Percentiles rank a stretch among this genome's conserved stretches.
Evolutionary conservation across 2,797 vertebrate species (phyloP).

Genomic region (Centroberyx gerrardi): DNA sequence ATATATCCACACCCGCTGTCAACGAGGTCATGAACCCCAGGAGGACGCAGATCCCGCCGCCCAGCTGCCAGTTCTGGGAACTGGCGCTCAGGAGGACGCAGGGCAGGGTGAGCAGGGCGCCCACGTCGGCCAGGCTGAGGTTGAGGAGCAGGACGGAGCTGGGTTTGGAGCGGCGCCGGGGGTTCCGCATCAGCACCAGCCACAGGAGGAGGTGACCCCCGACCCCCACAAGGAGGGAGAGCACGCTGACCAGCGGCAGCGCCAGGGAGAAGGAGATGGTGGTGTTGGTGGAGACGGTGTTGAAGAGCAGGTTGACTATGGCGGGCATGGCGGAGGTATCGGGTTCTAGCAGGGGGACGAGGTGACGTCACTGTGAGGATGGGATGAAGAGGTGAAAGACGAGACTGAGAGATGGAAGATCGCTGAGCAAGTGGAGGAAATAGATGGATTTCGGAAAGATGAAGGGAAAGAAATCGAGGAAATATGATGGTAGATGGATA

Average conservation of each 20-base stretch:
- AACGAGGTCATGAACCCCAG: conserved; percentile 82
- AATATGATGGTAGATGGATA: not conserved
- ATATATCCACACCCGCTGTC: conserved; percentile 80
- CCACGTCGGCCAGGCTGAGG: conserved; percentile 82
- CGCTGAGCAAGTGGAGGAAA: too few relatives aligned
- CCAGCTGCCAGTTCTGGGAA: conserved; percentile 81
- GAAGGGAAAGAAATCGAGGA: not conserved
- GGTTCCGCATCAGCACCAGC: conserved; percentile 79
- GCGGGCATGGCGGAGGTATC: conserved; percentile 70
- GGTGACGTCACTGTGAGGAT: not conserved
- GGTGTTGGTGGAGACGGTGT: conserved; percentile 82
- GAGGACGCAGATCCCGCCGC: conserved; percentile 75
- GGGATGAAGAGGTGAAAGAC: not conserved
- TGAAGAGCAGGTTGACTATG: conserved; percentile 84
- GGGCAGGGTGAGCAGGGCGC: conserved; percentile 80
- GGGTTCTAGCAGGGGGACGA: not conserved
- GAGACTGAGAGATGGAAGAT: too few relatives aligned
- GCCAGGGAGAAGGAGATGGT: conserved; percentile 81
- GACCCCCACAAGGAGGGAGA: conserved; percentile 78
- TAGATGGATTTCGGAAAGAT: not conserved
- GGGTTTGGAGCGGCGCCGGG: conserved; percentile 73
- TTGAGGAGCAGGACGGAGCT: conserved; percentile 82
- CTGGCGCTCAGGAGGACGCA: conserved; percentile 77
- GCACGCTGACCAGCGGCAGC: conserved; percentile 78
- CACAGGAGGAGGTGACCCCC: conserved; percentile 81